Percentiles rank a stretch among this genome's conserved stretches.
Conservation (phyloP, 2,113 vertebrate genomes). For the Craseonycteris thonglongyai region DNA sequence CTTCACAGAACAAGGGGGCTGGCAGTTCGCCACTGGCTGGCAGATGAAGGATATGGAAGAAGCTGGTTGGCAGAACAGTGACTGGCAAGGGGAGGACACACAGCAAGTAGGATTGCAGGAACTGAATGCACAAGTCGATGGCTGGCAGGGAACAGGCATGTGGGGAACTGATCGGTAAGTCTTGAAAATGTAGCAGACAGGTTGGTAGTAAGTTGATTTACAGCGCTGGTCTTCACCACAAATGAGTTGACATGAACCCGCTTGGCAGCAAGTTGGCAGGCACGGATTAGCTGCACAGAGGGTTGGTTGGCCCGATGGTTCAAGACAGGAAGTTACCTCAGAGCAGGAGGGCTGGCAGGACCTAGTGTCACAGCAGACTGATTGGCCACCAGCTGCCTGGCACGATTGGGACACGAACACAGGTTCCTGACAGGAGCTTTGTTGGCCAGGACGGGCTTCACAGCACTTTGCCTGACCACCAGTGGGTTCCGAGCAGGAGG, state of each 20-base stretch:
- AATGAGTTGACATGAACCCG: background rate
- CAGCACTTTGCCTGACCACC: background rate
- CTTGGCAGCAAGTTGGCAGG: conserved; percentile 17
- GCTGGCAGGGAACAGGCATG: conserved; percentile 5
- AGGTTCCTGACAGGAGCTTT: background rate
- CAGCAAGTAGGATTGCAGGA: background rate
- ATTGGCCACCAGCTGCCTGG: background rate
- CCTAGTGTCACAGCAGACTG: background rate
- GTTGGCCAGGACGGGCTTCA: background rate
- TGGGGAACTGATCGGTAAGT: conserved; percentile 2
- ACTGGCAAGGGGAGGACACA: background rate
- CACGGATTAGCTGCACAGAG: background rate
- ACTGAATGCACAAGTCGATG: background rate
- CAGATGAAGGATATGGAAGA: background rate
- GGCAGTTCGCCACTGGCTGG: conserved; percentile 1
- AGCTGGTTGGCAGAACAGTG: background rate
- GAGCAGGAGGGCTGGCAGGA: conserved; percentile 32
- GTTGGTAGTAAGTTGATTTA: conserved; percentile 34
- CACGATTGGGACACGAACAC: background rate
- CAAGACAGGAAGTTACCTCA: conserved; percentile 8
- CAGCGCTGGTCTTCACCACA: conserved; percentile 8
- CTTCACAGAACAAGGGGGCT: background rate
- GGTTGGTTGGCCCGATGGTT: background rate
- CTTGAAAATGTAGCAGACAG: conserved; percentile 40
- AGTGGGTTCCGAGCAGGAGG: background rate